These are phyloP conservation scores for Perca fluviatilis DNA, from an alignment of 2,113 vertebrate genomes.

Conservation along the genomic window DNA sequence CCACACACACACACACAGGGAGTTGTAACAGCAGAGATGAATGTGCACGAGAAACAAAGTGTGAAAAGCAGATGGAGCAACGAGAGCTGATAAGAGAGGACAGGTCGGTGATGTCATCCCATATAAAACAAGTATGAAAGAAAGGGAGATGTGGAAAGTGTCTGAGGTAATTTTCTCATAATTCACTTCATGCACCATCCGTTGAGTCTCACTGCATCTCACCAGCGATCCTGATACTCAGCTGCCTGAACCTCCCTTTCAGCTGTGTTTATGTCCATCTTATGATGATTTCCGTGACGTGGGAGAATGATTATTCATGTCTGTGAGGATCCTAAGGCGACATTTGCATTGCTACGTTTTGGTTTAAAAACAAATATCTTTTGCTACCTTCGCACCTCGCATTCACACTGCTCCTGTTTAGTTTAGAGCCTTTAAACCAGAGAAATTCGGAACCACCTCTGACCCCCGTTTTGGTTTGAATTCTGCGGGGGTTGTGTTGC, in stretches of 20 bases:
- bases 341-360: too few relatives aligned
- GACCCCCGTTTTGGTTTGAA: too few relatives aligned
- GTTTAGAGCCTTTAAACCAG: too few relatives aligned
- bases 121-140: slow-evolving; percentile 41
- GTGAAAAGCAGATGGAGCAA: slow-evolving; percentile 48
- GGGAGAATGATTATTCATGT: not conserved
- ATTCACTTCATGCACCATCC: slow-evolving; percentile 44
- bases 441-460: too few relatives aligned
- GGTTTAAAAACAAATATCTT: too few relatives aligned
- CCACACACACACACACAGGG: slow-evolving; percentile 37
- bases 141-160: slow-evolving; percentile 48
- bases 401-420: too few relatives aligned
- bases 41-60: slow-evolving; percentile 44
- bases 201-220: slow-evolving; percentile 7
- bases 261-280: not conserved
- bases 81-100: slow-evolving; percentile 69
- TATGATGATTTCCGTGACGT: not conserved
- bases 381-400: too few relatives aligned
- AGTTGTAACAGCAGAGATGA: slow-evolving; percentile 43
- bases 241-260: slow-evolving; percentile 2
- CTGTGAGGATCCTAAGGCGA: not conserved
- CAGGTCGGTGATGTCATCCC: slow-evolving; percentile 68
- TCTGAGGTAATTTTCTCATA: slow-evolving; percentile 71
- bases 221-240: not conserved
- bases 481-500: too few relatives aligned